A percentile compares a stretch with the other conserved stretches of the same genome.
Evolutionary conservation across 2,797 vertebrate species (phyloP).

Genomic region (Neosilurus mollespiculum): DNA sequence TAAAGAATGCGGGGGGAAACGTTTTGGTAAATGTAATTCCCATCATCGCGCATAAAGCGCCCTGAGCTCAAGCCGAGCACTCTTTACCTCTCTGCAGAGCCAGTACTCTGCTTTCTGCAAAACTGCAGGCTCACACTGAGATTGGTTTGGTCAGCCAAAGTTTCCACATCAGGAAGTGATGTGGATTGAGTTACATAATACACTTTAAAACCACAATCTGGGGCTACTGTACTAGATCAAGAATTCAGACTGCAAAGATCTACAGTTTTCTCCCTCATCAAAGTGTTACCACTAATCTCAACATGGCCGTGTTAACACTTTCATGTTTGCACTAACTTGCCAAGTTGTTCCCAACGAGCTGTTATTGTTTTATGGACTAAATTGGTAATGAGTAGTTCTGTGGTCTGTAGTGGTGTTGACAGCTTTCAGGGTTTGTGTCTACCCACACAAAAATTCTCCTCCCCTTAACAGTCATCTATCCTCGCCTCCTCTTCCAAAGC

Average conservation of each 20-base stretch:
- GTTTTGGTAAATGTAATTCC: background rate
- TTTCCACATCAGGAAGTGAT: constrained; percentile 68
- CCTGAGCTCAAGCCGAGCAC: background rate
- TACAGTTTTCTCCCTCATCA: constrained; percentile 37
- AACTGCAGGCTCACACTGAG: constrained; percentile 32
- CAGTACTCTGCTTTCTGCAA: constrained; percentile 36
- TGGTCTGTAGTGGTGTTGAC: constrained; percentile 12
- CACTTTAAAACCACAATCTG: constrained; percentile 50
- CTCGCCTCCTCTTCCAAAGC: background rate
- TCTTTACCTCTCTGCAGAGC: constrained; percentile 14
- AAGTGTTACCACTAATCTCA: constrained; percentile 36
- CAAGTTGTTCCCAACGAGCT: constrained; percentile 27
- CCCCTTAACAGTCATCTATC: too few species aligned
- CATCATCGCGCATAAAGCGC: background rate
- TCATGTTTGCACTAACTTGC: constrained; percentile 27
- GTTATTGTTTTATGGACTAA: constrained; percentile 11
- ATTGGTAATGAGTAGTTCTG: background rate
- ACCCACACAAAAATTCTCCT: constrained; percentile 60
- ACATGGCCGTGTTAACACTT: constrained; percentile 7
- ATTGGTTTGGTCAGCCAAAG: constrained; percentile 57
- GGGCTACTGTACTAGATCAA: constrained; percentile 49
- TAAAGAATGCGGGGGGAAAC: constrained; percentile 20
- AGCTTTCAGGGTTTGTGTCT: constrained; percentile 61
- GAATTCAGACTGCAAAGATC: constrained; percentile 28
- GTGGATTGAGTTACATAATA: constrained; percentile 62